A percentile compares a stretch with the other conserved stretches of the same genome.
These are phyloP conservation scores for Parotia lawesii DNA, from an alignment of 2,113 vertebrate species.

Conservation along the genomic window DNA sequence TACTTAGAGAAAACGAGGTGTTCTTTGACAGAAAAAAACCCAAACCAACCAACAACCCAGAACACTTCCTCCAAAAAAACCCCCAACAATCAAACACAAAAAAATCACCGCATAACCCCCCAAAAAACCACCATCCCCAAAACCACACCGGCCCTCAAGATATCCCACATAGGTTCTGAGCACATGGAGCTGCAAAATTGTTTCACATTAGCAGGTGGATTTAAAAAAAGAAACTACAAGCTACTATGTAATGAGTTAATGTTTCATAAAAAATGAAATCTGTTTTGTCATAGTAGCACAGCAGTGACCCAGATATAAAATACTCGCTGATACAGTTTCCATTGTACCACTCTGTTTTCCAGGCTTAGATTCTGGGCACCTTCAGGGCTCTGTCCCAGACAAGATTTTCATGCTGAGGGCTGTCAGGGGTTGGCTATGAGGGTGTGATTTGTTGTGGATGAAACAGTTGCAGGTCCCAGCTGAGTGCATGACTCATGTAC, in stretches of 20 bases:
- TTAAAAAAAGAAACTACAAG: not conserved
- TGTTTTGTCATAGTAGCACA: not conserved
- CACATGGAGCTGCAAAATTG: not conserved
- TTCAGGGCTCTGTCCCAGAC: not conserved
- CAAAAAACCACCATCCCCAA: accelerated
- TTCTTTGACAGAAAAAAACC: not conserved
- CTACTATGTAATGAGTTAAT: not conserved
- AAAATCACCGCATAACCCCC: not conserved
- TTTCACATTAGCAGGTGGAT: not conserved
- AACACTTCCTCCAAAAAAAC: not conserved
- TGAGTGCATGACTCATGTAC: accelerated
- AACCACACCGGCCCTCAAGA: accelerated
- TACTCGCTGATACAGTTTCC: not conserved
- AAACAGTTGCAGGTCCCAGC: not conserved
- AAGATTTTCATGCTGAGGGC: not conserved
- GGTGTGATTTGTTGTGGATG: not conserved
- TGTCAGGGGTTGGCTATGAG: not conserved
- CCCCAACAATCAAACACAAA: not conserved
- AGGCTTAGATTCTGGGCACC: accelerated
- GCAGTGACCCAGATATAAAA: not conserved
- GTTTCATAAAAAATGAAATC: not conserved
- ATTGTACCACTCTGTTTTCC: not conserved
- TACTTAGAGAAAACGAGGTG: not conserved
- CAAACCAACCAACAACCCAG: not conserved
- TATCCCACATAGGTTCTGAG: not conserved